Base-by-base conservation (phyloP, 1,140 invertebrate species). In the Zophobas morio region DNA sequence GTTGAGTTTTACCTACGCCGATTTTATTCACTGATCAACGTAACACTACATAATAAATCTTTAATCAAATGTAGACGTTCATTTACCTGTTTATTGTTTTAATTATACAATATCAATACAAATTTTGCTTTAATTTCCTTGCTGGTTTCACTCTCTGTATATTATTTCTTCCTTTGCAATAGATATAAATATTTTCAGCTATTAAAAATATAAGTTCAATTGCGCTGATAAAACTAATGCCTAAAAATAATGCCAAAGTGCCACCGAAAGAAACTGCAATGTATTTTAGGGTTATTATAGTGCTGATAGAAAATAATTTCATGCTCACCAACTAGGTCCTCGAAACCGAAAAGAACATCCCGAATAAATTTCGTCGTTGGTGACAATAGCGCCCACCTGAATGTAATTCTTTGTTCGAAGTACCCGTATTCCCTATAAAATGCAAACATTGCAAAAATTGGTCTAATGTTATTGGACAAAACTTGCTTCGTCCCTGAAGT, bases 311-410 rank as follows among this genome's bases (percentile, higher is more conserved):
- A 20, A 20, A 20, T 20, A 20, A 0, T 20, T 20, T 20, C 20
- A 20, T 20, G 39, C 8, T 74, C 79, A 89, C 88, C 89, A 1
- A 89, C 85, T 20, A 91, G 82, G 81, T 90, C 89, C 79, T 90
- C 88, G 77, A 90, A 89, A 75, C 88, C 87, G 82, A 90, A 91
- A 0, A 91, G 86, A 2, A 91, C 88, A 76, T 90, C 88, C 54
- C 90, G 84, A 20, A 86, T 86, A 79, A 88, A 88, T 49, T 90
- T 82, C 1, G 86, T 87, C 1, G 86, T 84, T 0, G 88, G 88
- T 0, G 86, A 83, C 20, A 88, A 81, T 6, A 89, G 78, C 0
- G 83, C 84, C 83, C 83, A 83, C 46, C 83, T 73, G 71, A 83
- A 84, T 34, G 80, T 83, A 6, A 83, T 81, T 75, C 82, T 81